Conservation (phyloP, 2,113 vertebrate genomes). For the Phaethornis superciliosus region DNA sequence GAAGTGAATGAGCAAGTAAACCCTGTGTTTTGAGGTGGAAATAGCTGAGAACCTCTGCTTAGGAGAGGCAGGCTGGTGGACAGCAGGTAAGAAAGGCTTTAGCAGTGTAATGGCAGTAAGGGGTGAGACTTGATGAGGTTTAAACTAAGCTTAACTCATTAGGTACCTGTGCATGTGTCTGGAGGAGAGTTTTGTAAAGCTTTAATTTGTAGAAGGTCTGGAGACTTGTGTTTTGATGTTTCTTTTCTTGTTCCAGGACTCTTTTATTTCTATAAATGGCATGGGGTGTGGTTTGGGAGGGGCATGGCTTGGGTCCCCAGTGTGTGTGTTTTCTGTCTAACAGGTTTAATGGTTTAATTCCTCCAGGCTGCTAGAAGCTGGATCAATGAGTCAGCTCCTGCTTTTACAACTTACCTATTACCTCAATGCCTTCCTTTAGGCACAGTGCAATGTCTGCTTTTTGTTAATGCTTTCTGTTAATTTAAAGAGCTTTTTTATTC, state of each 20-base stretch:
- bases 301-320: not conserved
- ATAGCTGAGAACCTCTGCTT: not conserved
- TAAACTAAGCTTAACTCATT: not conserved
- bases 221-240: not conserved
- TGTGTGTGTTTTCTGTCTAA: not conserved
- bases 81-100: not conserved
- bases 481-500: slow-evolving; percentile 41
- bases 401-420: not conserved
- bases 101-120: not conserved
- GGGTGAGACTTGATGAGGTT: not conserved
- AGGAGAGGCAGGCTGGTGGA: not conserved
- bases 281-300: not conserved
- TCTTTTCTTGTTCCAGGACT: not conserved
- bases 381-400: not conserved
- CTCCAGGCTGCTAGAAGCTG: not conserved
- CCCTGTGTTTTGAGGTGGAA: not conserved
- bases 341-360: not conserved
- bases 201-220: not conserved
- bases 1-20: not conserved
- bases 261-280: not conserved
- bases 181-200: not conserved
- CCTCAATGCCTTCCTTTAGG: not conserved
- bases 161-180: not conserved
- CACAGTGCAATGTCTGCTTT: not conserved
- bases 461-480: not conserved